A percentile compares a stretch with the other conserved stretches of the same genome.
Evolutionary conservation across 2,113 vertebrate genomes (phyloP).

Genomic region (mouse (Mus musculus)): GRCm39 chrX:164074501-164075000

Average conservation of each 20-base stretch:
- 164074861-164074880: background rate
- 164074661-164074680: too few relatives aligned
- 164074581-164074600: slow-evolving; percentile 4
- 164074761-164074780: too few relatives aligned
- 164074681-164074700: too few relatives aligned
- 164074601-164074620: too few relatives aligned
- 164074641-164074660: too few relatives aligned
- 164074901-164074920: background rate
- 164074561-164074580: background rate
- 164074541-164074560: background rate
- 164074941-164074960: slow-evolving; percentile 28
- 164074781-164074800: too few relatives aligned
- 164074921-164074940: background rate
- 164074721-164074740: too few relatives aligned
- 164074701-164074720: too few relatives aligned
- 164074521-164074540: background rate
- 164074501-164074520: background rate
- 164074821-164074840: too few relatives aligned
- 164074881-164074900: background rate
- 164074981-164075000: slow-evolving; percentile 29
- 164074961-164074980: slow-evolving; percentile 41
- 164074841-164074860: background rate
- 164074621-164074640: too few relatives aligned
- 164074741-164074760: too few relatives aligned
- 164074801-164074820: too few relatives aligned